phyloP scores from a whole-genome alignment of 2,113 vertebrate genomes.

The Antechinus flavipes region DNA sequence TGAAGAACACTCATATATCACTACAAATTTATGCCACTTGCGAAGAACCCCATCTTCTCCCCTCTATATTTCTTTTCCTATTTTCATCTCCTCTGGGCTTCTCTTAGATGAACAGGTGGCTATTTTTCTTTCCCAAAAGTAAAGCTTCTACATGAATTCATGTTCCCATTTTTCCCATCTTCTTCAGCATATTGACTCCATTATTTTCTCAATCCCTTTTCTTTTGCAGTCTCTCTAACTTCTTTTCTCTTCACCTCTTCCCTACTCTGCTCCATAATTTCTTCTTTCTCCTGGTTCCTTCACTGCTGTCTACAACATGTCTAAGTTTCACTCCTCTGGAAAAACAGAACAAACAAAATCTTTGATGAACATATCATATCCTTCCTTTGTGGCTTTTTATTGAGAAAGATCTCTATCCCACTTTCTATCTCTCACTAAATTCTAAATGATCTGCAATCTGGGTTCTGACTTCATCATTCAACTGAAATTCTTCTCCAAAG shows the following conservation, averaged over 20 bases:
- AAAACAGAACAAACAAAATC: background rate
- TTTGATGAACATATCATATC: background rate
- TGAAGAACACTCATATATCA: background rate
- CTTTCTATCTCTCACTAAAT: background rate
- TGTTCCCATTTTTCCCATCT: background rate
- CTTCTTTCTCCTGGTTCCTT: background rate
- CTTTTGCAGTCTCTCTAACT: background rate
- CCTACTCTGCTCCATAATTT: background rate
- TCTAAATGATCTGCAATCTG: background rate
- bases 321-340: background rate
- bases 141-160: background rate
- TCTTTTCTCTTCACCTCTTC: background rate
- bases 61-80: background rate
- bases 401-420: background rate
- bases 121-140: background rate
- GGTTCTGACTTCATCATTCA: background rate
- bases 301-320: background rate
- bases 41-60: background rate
- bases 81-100: background rate
- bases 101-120: background rate
- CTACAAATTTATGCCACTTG: background rate
- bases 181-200: background rate
- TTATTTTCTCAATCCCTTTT: background rate
- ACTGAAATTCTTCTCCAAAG: background rate
- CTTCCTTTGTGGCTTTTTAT: background rate